phyloP scores from a whole-genome alignment of 2,888 invertebrate genomes.

The Micropterix aruncella region DNA sequence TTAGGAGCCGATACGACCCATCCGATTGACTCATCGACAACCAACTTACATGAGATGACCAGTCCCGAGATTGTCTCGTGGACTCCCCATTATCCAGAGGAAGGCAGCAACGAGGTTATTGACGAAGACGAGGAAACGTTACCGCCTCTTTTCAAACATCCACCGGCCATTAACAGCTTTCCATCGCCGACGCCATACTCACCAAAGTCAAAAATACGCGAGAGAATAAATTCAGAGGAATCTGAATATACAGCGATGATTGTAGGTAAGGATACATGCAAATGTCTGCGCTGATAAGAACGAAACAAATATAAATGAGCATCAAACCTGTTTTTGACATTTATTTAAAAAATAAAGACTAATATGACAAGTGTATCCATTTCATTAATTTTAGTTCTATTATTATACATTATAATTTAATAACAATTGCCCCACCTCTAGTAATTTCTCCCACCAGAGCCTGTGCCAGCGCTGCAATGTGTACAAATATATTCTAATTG shows the following conservation, averaged over 20 bases:
- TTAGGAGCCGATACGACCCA: neutral
- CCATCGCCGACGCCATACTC: conserved; percentile 13
- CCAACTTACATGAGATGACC: neutral
- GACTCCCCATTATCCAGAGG: conserved; percentile 6
- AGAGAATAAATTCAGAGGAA: conserved; percentile 50
- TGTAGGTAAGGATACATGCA: conserved; percentile 38
- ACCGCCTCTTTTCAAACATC: conserved; percentile 5
- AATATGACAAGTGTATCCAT: no score
- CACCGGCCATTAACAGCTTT: conserved; percentile 2
- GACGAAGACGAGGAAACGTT: conserved; percentile 7
- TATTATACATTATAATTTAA: no score
- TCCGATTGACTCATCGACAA: neutral
- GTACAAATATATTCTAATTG: no score
- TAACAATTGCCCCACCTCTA: no score
- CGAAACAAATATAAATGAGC: no score
- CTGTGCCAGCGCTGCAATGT: no score
- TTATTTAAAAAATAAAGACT: no score
- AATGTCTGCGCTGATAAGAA: neutral
- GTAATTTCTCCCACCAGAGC: no score
- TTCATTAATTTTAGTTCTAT: no score
- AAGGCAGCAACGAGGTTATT: conserved; percentile 5
- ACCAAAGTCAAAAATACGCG: conserved; percentile 22
- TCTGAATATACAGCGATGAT: conserved; percentile 65
- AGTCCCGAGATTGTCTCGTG: conserved; percentile 5
- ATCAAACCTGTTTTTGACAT: no score